Base-by-base conservation (phyloP, 2,113 vertebrate genomes). In the Epinephelus moara region DNA sequence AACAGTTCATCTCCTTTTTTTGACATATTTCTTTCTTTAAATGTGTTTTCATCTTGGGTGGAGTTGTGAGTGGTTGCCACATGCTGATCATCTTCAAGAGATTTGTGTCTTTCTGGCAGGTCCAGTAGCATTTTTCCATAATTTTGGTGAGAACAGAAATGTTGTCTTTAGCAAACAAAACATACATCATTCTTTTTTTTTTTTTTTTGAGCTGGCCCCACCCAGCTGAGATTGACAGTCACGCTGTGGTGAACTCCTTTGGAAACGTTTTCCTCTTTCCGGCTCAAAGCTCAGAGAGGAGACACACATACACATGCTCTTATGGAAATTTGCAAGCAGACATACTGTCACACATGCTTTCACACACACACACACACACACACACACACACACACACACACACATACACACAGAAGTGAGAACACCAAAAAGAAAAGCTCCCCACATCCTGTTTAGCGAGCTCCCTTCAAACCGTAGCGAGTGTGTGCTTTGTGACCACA, bases 401-500 rank as follows among this genome's bases (percentile, higher is more conserved):
- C 27, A 64, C 37, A 69, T 50, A 55, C 40, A 56, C 67, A 59
- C 18, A 69, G 19, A 82, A 70, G 64, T 61, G 57, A 67, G 83
- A 86, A 61, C 57, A 70, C 59, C 47, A 71, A 61, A 81, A 52
- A 55, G 23, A 72, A 80, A 74, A 10, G 15, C n/a, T 23, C 52
- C 70, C 86, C 77, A 71, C 82, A 71, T 90, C 68, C 73, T 86
- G 75, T 80, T 82, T 59, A 82, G 70, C 1, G 25, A 74, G 67
- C 80, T 56, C 70, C 55, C 47, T 75, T 56, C 53, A 60, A 74
- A 50, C 79, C 82, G 18, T 15, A 50, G 50, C 1, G 4, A 64
- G 42, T 85, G 80, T 85, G 88, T 88, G 74, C 77, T 2, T 33
- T 90, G 47, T 42, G 23, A 60, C 91, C 84, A 78, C 70, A 66